Conservation (phyloP, 23 tunicate species). For the Botrylloides violaceus region DNA sequence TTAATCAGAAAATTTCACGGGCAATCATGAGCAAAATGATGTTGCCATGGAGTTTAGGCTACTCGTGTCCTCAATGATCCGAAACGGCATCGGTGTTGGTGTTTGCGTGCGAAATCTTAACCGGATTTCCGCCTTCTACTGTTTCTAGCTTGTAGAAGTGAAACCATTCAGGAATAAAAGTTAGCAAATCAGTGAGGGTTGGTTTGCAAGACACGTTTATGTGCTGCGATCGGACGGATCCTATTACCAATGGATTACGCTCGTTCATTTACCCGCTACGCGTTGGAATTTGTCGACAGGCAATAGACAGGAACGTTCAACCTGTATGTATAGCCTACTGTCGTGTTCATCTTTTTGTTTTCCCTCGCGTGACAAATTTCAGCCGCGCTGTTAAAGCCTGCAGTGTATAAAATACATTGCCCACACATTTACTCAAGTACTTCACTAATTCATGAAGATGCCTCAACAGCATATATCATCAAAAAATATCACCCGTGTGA, state of each 20-base stretch:
- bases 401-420: neutral
- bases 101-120: constrained; percentile 31
- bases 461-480: neutral
- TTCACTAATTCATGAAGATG: neutral
- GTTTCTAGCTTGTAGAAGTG: constrained; percentile 10
- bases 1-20: neutral
- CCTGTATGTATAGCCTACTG: too few species aligned
- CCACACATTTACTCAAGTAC: constrained; percentile 1
- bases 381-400: neutral
- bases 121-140: constrained; percentile 31
- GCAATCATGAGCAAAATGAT: neutral
- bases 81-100: constrained; percentile 10
- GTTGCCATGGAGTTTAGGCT: constrained; percentile 6
- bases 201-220: neutral
- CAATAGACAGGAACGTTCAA: neutral
- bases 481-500: neutral
- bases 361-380: neutral
- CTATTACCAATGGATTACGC: neutral
- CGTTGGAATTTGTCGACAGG: neutral
- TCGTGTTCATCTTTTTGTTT: neutral
- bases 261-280: neutral
- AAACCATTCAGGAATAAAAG: constrained; percentile 13
- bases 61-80: constrained; percentile 21
- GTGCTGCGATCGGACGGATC: neutral
- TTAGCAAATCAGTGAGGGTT: neutral